Base-by-base conservation (phyloP, 1,140 invertebrate genomes). In the Choristoneura fumiferana region DNA sequence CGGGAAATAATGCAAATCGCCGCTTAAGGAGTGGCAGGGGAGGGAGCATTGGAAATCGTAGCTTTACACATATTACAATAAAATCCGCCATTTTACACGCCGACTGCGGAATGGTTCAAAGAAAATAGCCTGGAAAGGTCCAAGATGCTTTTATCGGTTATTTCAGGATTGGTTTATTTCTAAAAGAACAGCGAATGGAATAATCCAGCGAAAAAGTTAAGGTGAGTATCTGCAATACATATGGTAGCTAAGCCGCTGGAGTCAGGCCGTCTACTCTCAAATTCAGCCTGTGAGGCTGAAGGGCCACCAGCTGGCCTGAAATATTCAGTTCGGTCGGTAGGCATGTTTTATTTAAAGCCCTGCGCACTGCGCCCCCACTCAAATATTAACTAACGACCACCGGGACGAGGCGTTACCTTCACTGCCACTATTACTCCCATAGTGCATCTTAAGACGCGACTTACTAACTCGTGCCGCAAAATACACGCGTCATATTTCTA, bases 261-360 rank as follows among this genome's bases (percentile, higher is more conserved):
- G 18, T 45, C 8, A 49, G 43, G 43, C 43, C 29, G 22, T 49
- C 43, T 49, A 49, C 43, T 49, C 18, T 29, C 22, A 33, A 49
- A 49, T 49, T 49, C 43, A 22, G 43, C 18, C 18, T 10, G 43
- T 49, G 43, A 49, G 43, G 18, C 22, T 49, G 43, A 22, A 49
- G 43, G 43, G 43, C 43, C 43, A 49, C 60, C 58, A 67, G 56
- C 18, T 37, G 60, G 64, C 61, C 55, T 78, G 58, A 78, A 78
- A 78, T 71, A 78, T 78, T 78, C 69, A 78, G 54, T 64, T 58
- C 60, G 63, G 66, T 71, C 62, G 61, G 62, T 49, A 37, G 63
- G 54, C 68, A 72, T 78, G 70, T 75, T 76, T 75, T 78, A 78
- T 76, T 78, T 71, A 78, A 67, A 61, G 58, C 62, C 43, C 39